phyloP scores from a whole-genome alignment of 2,113 vertebrate genomes.

The Vombatus ursinus region DNA sequence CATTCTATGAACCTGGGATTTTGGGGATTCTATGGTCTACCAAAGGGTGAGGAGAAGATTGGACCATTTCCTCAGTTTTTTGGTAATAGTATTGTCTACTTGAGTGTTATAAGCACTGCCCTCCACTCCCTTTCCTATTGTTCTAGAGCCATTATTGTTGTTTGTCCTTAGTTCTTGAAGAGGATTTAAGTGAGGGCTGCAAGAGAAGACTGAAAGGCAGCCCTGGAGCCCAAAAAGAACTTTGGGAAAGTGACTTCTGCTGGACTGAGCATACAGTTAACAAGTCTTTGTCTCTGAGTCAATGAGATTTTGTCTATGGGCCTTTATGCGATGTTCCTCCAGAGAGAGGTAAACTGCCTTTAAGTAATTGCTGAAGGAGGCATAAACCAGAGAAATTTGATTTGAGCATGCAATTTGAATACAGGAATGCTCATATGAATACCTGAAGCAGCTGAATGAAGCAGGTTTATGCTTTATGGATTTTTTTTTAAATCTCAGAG shows the following conservation, averaged over 20 bases:
- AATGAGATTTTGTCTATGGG: constrained; percentile 62
- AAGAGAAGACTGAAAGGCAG: not conserved
- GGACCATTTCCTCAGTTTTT: not conserved
- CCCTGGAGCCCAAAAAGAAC: not conserved
- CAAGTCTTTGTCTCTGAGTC: constrained; percentile 53
- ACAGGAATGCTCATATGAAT: constrained; percentile 69
- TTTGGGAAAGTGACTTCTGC: constrained; percentile 46
- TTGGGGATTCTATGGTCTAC: not conserved
- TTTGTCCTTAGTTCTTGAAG: too few species aligned
- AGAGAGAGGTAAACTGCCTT: constrained; percentile 73
- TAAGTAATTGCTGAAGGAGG: constrained; percentile 77
- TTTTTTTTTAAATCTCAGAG: constrained; percentile 49
- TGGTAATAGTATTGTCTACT: not conserved
- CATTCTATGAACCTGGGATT: not conserved
- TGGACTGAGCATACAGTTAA: not conserved
- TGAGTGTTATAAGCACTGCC: not conserved
- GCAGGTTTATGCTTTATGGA: constrained; percentile 63
- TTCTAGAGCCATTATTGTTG: not conserved
- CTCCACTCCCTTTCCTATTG: not conserved
- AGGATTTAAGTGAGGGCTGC: too few species aligned
- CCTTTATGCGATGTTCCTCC: constrained; percentile 67
- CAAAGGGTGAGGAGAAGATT: not conserved
- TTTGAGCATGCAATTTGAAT: constrained; percentile 72
- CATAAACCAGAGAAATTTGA: constrained; percentile 76
- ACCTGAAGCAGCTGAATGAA: constrained; percentile 60